Percentiles rank a stretch among this genome's conserved stretches.
phyloP scores from a whole-genome alignment of 2,888 invertebrate species.

The Tetramorium bicarinatum region DNA sequence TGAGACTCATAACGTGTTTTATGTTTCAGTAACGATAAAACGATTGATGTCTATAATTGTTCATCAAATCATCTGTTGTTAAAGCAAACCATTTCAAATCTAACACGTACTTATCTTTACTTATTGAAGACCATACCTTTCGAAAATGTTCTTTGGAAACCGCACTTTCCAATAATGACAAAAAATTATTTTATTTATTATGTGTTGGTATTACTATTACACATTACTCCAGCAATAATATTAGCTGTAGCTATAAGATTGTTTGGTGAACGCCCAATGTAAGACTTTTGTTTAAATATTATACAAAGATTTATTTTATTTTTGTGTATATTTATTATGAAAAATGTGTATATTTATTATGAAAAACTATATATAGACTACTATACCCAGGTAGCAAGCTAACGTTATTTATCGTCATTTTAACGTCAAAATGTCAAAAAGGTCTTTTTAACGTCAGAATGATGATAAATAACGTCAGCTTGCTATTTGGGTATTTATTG shows the following conservation, averaged over 20 bases:
- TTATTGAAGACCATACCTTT: slow-evolving; percentile 88
- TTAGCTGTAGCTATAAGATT: slow-evolving; percentile 90
- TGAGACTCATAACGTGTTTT: neutral
- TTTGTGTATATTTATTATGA: neutral
- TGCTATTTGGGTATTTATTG: too few species aligned
- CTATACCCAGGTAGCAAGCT: too few species aligned
- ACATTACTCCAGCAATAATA: slow-evolving; percentile 93
- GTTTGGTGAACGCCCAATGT: slow-evolving; percentile 91
- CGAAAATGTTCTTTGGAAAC: slow-evolving; percentile 91
- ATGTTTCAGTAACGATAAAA: slow-evolving; percentile 77
- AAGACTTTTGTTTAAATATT: slow-evolving; percentile 79
- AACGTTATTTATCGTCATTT: too few species aligned
- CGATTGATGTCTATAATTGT: slow-evolving; percentile 92
- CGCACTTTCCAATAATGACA: slow-evolving; percentile 88
- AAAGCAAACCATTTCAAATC: too few species aligned
- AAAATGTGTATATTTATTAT: too few species aligned
- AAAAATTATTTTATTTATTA: slow-evolving; percentile 89
- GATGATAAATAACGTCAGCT: too few species aligned
- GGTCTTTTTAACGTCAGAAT: too few species aligned
- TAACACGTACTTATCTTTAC: too few species aligned
- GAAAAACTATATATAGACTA: neutral
- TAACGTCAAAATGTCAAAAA: too few species aligned
- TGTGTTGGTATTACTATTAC: slow-evolving; percentile 90
- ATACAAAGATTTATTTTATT: neutral
- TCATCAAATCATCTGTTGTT: slow-evolving; percentile 88